Evolutionary conservation across 2,888 invertebrate species (phyloP).

Genomic region (Eubasilissa splendida): DNA sequence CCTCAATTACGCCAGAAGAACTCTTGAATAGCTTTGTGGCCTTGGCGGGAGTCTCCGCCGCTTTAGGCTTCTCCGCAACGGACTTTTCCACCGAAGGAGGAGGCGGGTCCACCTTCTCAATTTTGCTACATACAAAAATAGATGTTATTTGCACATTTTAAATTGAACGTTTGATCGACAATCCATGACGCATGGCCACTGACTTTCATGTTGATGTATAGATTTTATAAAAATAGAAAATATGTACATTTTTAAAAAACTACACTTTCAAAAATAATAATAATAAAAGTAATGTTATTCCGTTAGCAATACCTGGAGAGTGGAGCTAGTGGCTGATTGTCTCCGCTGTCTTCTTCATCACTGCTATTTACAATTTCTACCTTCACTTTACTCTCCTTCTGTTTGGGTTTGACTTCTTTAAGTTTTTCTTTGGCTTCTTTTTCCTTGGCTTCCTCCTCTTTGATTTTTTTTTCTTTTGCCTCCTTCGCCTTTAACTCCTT

Average conservation of each 20-base stretch:
- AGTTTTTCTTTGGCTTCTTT: constrained; percentile 59
- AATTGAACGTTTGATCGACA: too few relatives aligned
- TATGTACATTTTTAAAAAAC: too few relatives aligned
- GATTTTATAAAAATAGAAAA: too few relatives aligned
- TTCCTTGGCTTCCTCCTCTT: constrained; percentile 44
- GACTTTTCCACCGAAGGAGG: constrained; percentile 60
- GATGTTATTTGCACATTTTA: neutral
- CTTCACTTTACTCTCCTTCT: constrained; percentile 63
- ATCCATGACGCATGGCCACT: too few relatives aligned
- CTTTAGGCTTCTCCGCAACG: constrained; percentile 62
- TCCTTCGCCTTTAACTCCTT: constrained; percentile 55
- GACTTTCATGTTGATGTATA: too few relatives aligned
- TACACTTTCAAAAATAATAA: too few relatives aligned
- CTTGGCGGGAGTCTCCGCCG: constrained; percentile 60
- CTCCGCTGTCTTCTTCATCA: constrained; percentile 65
- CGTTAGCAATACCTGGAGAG: constrained; percentile 63
- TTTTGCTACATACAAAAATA: constrained; percentile 48
- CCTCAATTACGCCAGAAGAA: constrained; percentile 35
- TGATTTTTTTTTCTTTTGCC: constrained; percentile 46
- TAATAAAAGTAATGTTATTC: too few relatives aligned
- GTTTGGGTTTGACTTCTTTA: constrained; percentile 62
- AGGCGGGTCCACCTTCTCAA: constrained; percentile 39
- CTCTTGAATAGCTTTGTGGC: constrained; percentile 53
- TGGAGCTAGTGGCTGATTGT: constrained; percentile 66
- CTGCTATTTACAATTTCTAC: constrained; percentile 66